Evolutionary conservation across 1,140 invertebrate genomes (phyloP).

Genomic region (Cyclina sinensis): DNA sequence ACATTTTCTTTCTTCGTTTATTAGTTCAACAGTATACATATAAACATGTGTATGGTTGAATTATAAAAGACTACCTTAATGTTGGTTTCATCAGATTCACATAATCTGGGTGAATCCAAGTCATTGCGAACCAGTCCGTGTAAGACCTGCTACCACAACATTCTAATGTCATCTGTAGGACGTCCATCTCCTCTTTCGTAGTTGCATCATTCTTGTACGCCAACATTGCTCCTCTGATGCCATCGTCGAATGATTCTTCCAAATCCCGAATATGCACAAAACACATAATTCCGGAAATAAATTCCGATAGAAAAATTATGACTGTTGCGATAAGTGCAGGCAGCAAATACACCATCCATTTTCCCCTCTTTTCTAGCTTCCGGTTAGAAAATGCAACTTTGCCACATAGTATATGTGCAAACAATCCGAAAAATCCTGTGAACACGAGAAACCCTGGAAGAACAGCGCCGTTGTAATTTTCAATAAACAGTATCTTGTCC

Average conservation of each 20-base stretch:
- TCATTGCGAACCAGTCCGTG: slow-evolving; percentile 80
- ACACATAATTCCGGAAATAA: slow-evolving; percentile 71
- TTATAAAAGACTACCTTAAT: background rate
- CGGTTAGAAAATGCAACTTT: slow-evolving; percentile 69
- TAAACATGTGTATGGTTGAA: too few relatives aligned
- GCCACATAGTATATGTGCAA: slow-evolving; percentile 64
- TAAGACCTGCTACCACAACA: slow-evolving; percentile 81
- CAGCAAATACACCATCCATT: slow-evolving; percentile 65
- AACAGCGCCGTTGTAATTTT: slow-evolving; percentile 67
- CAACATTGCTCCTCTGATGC: slow-evolving; percentile 73
- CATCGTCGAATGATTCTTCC: slow-evolving; percentile 69
- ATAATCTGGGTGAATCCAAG: slow-evolving; percentile 76
- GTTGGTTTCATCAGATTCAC: background rate
- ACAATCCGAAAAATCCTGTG: slow-evolving; percentile 61
- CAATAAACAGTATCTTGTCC: slow-evolving; percentile 70
- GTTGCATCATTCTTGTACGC: slow-evolving; percentile 69
- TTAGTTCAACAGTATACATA: too few relatives aligned
- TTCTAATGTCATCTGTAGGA: slow-evolving; percentile 76
- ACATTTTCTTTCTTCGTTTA: too few relatives aligned
- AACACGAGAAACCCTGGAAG: slow-evolving; percentile 72
- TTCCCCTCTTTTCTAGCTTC: slow-evolving; percentile 48
- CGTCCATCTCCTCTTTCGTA: slow-evolving; percentile 77
- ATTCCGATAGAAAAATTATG: slow-evolving; percentile 67
- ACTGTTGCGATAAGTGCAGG: slow-evolving; percentile 55
- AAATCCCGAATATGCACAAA: slow-evolving; percentile 68